phyloP scores from a whole-genome alignment of 2,797 vertebrate genomes.

The Ibycter americanus region DNA sequence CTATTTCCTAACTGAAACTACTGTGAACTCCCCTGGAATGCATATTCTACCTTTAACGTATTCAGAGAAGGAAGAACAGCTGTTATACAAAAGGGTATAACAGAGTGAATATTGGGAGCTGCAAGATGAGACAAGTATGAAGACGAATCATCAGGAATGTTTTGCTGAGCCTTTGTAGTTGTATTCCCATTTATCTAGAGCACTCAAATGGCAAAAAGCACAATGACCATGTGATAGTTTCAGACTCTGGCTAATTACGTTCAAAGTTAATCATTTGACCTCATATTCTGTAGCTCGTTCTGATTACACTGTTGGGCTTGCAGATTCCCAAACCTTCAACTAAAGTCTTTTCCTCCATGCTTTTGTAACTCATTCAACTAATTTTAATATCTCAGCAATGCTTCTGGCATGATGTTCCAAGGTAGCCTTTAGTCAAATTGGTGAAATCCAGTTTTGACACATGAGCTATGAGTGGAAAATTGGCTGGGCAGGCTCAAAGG shows the following conservation, averaged over 20 bases:
- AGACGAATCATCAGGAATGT: slow-evolving; percentile 31
- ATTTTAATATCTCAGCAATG: background rate
- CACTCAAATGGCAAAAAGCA: slow-evolving; percentile 5
- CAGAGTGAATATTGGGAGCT: background rate
- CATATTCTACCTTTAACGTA: background rate
- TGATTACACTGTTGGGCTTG: background rate
- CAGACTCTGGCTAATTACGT: background rate
- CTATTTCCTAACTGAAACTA: background rate
- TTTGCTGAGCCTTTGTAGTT: background rate
- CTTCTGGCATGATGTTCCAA: background rate
- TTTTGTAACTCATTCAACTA: background rate
- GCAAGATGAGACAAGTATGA: slow-evolving; percentile 24
- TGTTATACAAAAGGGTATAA: background rate
- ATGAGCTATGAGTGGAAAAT: background rate
- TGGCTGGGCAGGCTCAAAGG: background rate
- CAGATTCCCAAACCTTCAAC: background rate
- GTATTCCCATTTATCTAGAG: background rate
- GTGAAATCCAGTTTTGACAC: background rate
- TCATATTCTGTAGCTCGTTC: background rate
- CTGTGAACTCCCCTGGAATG: background rate
- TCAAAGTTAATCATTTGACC: background rate
- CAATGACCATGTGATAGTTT: background rate
- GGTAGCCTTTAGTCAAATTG: background rate
- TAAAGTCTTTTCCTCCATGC: background rate
- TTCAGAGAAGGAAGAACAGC: background rate